Conservation (phyloP, 1,140 invertebrate genomes). For the Sitobion miscanthi region DNA sequence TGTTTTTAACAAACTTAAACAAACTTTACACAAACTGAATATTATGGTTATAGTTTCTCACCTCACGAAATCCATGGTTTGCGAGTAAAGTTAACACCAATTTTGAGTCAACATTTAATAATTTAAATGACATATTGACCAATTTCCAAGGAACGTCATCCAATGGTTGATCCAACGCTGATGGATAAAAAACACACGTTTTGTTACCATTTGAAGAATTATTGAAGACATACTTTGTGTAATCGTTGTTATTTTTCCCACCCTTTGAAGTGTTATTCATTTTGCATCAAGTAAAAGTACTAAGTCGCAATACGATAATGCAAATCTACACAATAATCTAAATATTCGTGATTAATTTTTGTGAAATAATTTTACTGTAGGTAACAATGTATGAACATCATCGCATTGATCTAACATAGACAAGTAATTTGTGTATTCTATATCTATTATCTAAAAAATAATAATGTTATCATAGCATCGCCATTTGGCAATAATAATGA, state of each 20-base stretch:
- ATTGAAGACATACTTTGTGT: slow-evolving; percentile 35
- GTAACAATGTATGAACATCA: not conserved
- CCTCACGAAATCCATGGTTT: slow-evolving; percentile 54
- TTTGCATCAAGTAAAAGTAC: not conserved
- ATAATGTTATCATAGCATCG: not conserved
- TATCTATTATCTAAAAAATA: not conserved
- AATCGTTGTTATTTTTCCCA: not conserved
- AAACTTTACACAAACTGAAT: not conserved
- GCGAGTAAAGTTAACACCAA: slow-evolving; percentile 37
- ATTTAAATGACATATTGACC: slow-evolving; percentile 44
- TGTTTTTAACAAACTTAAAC: not conserved
- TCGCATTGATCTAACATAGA: not conserved
- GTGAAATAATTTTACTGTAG: not conserved
- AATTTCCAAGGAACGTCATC: slow-evolving; percentile 39
- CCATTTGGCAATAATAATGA: not conserved
- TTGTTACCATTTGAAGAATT: not conserved
- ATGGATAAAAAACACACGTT: slow-evolving; percentile 42
- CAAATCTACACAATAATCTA: not conserved
- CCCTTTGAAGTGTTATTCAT: not conserved
- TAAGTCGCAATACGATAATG: not conserved
- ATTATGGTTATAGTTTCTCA: slow-evolving; percentile 16
- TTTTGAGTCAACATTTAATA: slow-evolving; percentile 46
- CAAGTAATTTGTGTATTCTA: not conserved
- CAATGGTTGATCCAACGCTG: slow-evolving; percentile 59
- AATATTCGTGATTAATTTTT: not conserved